Evolutionary conservation across 1,140 invertebrate species (phyloP).

Genomic region (Drosophila kepulauana): DNA sequence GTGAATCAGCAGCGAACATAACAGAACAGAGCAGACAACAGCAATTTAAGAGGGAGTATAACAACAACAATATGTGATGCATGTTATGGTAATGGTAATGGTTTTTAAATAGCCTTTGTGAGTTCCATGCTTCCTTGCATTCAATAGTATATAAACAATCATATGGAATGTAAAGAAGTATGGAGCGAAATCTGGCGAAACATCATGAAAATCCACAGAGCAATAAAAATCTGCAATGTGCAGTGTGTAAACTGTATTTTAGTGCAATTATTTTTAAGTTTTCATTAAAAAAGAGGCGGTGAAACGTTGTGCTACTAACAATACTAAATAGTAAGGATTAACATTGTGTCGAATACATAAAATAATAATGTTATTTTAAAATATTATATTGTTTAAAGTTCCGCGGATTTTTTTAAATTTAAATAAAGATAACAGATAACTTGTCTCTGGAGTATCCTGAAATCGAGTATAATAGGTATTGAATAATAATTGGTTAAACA

Average conservation of each 20-base stretch:
- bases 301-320: background rate
- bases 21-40: background rate
- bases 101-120: slow-evolving; percentile 74
- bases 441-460: too few relatives aligned
- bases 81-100: slow-evolving; percentile 15
- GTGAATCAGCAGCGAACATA: slow-evolving; percentile 30
- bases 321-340: background rate
- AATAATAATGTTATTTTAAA: too few relatives aligned
- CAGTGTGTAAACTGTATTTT: background rate
- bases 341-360: too few relatives aligned
- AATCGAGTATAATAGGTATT: too few relatives aligned
- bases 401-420: too few relatives aligned
- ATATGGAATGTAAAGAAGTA: slow-evolving; percentile 85
- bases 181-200: slow-evolving; percentile 82
- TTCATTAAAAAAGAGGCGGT: background rate
- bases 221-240: background rate
- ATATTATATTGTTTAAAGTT: too few relatives aligned
- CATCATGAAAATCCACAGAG: slow-evolving; percentile 36
- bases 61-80: background rate
- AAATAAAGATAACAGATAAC: too few relatives aligned
- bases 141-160: slow-evolving; percentile 83
- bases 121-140: slow-evolving; percentile 85
- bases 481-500: too few relatives aligned
- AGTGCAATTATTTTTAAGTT: background rate
- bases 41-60: slow-evolving; percentile 31